phyloP scores from a whole-genome alignment of 1,140 invertebrate species.

The Bombus impatiens region DNA sequence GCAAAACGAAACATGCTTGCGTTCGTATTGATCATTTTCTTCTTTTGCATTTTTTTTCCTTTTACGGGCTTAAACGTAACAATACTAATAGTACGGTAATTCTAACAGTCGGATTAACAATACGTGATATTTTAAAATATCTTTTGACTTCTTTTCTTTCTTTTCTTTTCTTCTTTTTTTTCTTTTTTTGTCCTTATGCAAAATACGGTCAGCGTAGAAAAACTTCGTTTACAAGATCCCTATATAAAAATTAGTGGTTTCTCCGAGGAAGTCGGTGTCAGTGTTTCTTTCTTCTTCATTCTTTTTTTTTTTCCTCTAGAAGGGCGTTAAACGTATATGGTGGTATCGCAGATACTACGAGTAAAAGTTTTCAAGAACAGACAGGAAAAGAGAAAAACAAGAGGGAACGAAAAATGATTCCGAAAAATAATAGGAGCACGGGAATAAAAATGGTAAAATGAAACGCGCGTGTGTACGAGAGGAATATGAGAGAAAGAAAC shows the following conservation, averaged over 20 bases:
- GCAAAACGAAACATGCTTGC: conserved; percentile 8
- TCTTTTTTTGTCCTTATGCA: conserved; percentile 15
- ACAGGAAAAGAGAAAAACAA: too few species aligned
- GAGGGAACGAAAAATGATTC: neutral
- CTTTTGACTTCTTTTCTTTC: conserved; percentile 16
- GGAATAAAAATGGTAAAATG: neutral
- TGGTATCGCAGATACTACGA: neutral
- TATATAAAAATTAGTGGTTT: conserved; percentile 45
- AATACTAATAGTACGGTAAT: conserved; percentile 39
- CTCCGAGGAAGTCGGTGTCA: conserved; percentile 30
- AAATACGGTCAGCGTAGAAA: conserved; percentile 48
- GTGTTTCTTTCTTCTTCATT: neutral
- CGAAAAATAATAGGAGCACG: too few species aligned
- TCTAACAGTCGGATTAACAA: conserved; percentile 45
- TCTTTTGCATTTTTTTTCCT: neutral
- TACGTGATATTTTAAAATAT: conserved; percentile 36
- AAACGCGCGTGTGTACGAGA: neutral
- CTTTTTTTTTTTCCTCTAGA: neutral
- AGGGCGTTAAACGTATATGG: neutral
- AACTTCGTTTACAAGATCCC: conserved; percentile 34
- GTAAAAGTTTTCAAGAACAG: too few species aligned
- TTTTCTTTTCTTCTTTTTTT: neutral
- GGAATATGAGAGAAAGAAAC: neutral
- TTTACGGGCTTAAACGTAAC: conserved; percentile 42
- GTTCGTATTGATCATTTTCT: conserved; percentile 10